Percentiles rank a stretch among this genome's conserved stretches.
These are phyloP conservation scores for Anoncus sp. DNA, from an alignment of 2,888 invertebrate genomes.

Conservation along the genomic window DNA sequence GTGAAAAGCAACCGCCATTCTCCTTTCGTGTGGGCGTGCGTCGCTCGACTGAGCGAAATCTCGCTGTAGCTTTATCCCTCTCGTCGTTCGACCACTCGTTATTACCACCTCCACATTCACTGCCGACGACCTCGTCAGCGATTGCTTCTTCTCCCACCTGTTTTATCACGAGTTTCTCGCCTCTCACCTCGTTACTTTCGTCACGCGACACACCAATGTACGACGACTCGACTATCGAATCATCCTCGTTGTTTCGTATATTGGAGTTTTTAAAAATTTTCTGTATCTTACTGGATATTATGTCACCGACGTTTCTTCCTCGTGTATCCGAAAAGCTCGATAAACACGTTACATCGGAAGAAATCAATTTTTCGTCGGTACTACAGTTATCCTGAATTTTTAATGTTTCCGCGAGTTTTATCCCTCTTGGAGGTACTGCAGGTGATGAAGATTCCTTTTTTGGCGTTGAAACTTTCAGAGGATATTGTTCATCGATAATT, in stretches of 20 bases:
- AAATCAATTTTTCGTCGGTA: slow-evolving; percentile 40
- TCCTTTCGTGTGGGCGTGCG: slow-evolving; percentile 80
- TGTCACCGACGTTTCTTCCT: slow-evolving; percentile 68
- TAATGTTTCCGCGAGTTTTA: background rate
- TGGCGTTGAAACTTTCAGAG: slow-evolving; percentile 26
- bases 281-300: slow-evolving; percentile 73
- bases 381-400: slow-evolving; percentile 12
- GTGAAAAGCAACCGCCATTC: slow-evolving; percentile 76
- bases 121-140: slow-evolving; percentile 72
- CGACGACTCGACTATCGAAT: slow-evolving; percentile 85
- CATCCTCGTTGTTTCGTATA: slow-evolving; percentile 75
- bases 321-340: background rate
- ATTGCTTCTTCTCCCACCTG: slow-evolving; percentile 65
- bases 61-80: slow-evolving; percentile 77
- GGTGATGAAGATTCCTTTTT: slow-evolving; percentile 40
- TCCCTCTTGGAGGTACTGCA: slow-evolving; percentile 17
- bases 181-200: slow-evolving; percentile 62
- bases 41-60: slow-evolving; percentile 82
- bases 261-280: slow-evolving; percentile 72
- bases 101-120: slow-evolving; percentile 63
- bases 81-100: slow-evolving; percentile 69
- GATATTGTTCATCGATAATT: background rate
- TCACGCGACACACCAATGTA: slow-evolving; percentile 65
- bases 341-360: slow-evolving; percentile 5
- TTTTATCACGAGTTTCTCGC: slow-evolving; percentile 67